Percentiles rank a stretch among this genome's conserved stretches.
Evolutionary conservation across 2,797 vertebrate species (phyloP).

Genomic region (Phataginus tricuspis): DNA sequence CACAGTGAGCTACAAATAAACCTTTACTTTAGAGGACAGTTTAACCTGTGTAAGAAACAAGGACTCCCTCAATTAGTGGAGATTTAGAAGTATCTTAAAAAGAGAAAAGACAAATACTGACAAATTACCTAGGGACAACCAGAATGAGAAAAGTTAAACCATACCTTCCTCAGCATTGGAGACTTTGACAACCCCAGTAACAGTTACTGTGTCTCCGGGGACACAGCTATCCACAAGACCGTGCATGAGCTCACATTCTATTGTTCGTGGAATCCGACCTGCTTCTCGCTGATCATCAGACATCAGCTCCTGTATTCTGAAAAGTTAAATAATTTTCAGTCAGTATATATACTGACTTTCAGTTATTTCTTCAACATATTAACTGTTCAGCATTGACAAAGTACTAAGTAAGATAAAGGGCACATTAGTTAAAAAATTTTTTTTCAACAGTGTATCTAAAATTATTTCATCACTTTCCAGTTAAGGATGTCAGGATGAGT

Average conservation of each 20-base stretch:
- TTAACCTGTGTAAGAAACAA: conserved; percentile 41
- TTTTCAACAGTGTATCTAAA: background rate
- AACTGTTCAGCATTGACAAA: background rate
- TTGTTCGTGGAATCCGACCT: conserved; percentile 96
- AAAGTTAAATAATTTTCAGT: conserved; percentile 29
- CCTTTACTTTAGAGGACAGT: conserved; percentile 25
- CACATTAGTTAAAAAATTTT: background rate
- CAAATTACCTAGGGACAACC: background rate
- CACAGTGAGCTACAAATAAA: conserved; percentile 32
- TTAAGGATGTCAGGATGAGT: background rate
- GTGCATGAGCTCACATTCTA: conserved; percentile 95
- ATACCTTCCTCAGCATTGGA: conserved; percentile 92
- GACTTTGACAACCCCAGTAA: conserved; percentile 95
- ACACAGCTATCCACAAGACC: conserved; percentile 98
- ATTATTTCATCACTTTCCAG: background rate
- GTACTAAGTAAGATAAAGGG: background rate
- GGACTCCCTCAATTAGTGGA: conserved; percentile 12
- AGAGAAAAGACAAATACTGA: conserved; percentile 21
- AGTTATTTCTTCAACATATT: conserved; percentile 18
- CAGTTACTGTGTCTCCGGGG: conserved; percentile 94
- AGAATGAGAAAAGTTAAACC: background rate
- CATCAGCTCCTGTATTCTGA: conserved; percentile 96
- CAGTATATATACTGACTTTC: background rate
- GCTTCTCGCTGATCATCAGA: conserved; percentile 95
- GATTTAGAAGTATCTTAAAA: background rate